Conservation (phyloP, 1,140 invertebrate genomes). For the Magallana ariakensis region DNA sequence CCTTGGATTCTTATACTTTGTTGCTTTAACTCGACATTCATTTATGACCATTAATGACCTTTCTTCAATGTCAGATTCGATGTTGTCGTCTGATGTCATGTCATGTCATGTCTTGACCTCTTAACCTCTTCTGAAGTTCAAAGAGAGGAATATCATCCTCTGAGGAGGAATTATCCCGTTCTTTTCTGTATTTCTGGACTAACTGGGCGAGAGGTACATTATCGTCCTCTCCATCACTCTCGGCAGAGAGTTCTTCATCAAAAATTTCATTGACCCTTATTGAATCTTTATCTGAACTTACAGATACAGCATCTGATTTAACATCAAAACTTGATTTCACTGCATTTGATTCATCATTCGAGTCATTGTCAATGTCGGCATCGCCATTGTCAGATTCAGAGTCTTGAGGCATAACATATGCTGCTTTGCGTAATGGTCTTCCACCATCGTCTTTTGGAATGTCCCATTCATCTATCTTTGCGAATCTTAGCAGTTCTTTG, state of each 20-base stretch:
- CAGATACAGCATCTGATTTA: background rate
- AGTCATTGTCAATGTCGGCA: background rate
- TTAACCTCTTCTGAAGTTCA: no score
- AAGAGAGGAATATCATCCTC: background rate
- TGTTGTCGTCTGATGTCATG: background rate
- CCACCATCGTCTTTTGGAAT: slow-evolving; percentile 21
- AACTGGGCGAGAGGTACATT: slow-evolving; percentile 47
- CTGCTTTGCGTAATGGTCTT: slow-evolving; percentile 13
- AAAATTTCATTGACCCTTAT: background rate
- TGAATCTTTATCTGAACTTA: background rate
- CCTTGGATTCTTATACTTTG: no score
- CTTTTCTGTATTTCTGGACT: background rate
- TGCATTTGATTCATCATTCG: background rate
- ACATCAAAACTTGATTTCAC: background rate
- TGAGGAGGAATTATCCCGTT: background rate
- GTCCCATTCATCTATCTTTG: slow-evolving; percentile 38
- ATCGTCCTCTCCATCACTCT: slow-evolving; percentile 11
- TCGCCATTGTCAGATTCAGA: no score
- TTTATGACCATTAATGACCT: background rate
- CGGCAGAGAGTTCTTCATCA: background rate
- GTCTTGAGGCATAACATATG: slow-evolving; percentile 22
- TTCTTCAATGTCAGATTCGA: background rate
- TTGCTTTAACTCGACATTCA: background rate
- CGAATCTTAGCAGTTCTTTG: slow-evolving; percentile 30
- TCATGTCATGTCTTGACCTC: no score